A percentile compares a stretch with the other conserved stretches of the same genome.
These are phyloP conservation scores for Phortica magna DNA, from an alignment of 2,888 invertebrate species.

Conservation along the genomic window DNA sequence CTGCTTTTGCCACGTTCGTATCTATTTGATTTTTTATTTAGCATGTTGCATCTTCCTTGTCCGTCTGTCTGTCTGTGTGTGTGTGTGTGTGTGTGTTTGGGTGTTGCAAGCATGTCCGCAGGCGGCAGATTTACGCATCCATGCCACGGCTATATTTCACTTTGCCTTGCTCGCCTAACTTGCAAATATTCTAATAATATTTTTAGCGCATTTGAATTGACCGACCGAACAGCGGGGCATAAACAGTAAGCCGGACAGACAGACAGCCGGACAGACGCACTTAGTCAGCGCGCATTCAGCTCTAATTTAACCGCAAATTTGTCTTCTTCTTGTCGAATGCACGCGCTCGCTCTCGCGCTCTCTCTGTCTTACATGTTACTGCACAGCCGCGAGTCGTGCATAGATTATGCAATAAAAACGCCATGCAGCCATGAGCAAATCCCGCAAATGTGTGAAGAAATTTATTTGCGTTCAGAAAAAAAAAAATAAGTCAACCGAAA, in stretches of 20 bases:
- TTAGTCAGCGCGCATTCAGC: slow-evolving; percentile 16
- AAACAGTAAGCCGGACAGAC: neutral
- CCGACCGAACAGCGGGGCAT: slow-evolving; percentile 3
- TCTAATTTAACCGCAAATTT: slow-evolving; percentile 25
- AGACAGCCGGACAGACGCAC: neutral
- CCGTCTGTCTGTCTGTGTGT: neutral
- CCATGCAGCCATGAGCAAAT: neutral
- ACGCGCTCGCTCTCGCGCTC: neutral
- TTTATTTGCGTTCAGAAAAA: slow-evolving; percentile 7
- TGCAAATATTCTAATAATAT: slow-evolving; percentile 29
- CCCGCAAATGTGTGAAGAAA: slow-evolving; percentile 29
- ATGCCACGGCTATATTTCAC: slow-evolving; percentile 8
- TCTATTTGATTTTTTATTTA: slow-evolving; percentile 22
- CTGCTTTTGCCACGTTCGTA: neutral
- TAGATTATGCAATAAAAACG: slow-evolving; percentile 32
- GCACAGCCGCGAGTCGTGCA: neutral
- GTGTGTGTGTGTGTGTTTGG: slow-evolving; percentile 11
- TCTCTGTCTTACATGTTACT: neutral
- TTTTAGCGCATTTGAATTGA: slow-evolving; percentile 28
- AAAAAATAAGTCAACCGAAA: slow-evolving; percentile 15
- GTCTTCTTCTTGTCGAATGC: neutral
- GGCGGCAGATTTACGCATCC: slow-evolving; percentile 25
- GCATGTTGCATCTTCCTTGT: slow-evolving; percentile 8
- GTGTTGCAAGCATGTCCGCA: slow-evolving; percentile 9
- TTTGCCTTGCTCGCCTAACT: neutral